These are phyloP conservation scores for Oikopleura vanhoeffeni DNA, from an alignment of 23 tunicate species.

Conservation along the genomic window DNA sequence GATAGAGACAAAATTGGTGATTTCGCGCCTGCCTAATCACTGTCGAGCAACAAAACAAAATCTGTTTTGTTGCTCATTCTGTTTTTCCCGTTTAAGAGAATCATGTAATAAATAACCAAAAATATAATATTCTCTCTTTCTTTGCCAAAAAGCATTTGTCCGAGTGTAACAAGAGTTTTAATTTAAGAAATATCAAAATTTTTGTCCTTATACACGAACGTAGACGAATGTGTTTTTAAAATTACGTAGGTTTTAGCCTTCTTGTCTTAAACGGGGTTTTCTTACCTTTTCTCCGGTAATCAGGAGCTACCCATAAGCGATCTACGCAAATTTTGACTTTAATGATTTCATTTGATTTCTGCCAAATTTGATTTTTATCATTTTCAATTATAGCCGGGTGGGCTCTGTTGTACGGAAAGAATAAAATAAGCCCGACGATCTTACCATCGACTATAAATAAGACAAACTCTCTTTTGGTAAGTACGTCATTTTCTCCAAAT, in stretches of 20 bases:
- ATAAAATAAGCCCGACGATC: neutral
- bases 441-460: neutral
- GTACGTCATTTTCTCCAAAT: neutral
- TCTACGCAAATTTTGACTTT: neutral
- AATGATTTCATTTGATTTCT: neutral
- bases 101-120: no score
- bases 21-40: no score
- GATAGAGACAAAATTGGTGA: no score
- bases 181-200: no score
- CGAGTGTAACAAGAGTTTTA: no score
- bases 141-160: no score
- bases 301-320: slow-evolving; percentile 8
- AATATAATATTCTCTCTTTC: no score
- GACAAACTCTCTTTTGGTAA: neutral
- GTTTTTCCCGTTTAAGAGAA: no score
- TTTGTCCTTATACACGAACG: no score
- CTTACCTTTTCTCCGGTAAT: neutral
- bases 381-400: neutral
- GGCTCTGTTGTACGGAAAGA: neutral
- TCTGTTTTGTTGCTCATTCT: no score
- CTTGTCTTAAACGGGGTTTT: no score
- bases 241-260: neutral
- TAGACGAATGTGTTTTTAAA: neutral
- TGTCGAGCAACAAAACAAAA: no score
- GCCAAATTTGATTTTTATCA: neutral